These are phyloP conservation scores for Cossypha polioptera DNA, from an alignment of 2,797 vertebrate genomes.

Conservation along the genomic window DNA sequence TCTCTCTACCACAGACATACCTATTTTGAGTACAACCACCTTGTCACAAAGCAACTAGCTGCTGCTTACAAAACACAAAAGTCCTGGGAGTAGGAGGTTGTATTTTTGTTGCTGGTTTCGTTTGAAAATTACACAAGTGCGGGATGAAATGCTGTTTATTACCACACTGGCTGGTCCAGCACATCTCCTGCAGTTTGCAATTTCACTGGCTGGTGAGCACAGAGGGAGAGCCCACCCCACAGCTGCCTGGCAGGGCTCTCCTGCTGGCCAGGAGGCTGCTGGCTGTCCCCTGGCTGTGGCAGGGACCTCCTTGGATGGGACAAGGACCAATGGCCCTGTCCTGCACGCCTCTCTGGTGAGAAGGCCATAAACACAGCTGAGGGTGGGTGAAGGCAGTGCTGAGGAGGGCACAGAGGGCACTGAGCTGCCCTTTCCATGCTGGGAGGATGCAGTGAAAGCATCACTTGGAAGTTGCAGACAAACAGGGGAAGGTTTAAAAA, in stretches of 20 bases:
- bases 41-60: neutral
- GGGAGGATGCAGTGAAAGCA: neutral
- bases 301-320: neutral
- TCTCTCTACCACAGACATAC: neutral
- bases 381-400: neutral
- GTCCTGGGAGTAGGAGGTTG: conserved; percentile 35
- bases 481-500: neutral
- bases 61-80: conserved; percentile 24
- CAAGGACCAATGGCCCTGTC: neutral
- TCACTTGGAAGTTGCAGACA: accelerated
- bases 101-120: conserved; percentile 4
- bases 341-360: neutral
- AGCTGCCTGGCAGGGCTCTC: accelerated
- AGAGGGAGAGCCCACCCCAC: neutral
- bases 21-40: conserved; percentile 17
- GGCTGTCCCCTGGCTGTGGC: neutral
- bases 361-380: accelerated
- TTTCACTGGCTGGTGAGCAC: neutral
- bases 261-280: accelerated
- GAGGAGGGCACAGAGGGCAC: neutral
- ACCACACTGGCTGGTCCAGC: neutral
- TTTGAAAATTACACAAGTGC: neutral
- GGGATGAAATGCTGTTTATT: neutral
- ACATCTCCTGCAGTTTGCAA: neutral
- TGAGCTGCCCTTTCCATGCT: neutral